Percentiles rank a stretch among this genome's conserved stretches.
phyloP scores from a whole-genome alignment of 1,140 invertebrate genomes.

The Sycobia sp. region DNA sequence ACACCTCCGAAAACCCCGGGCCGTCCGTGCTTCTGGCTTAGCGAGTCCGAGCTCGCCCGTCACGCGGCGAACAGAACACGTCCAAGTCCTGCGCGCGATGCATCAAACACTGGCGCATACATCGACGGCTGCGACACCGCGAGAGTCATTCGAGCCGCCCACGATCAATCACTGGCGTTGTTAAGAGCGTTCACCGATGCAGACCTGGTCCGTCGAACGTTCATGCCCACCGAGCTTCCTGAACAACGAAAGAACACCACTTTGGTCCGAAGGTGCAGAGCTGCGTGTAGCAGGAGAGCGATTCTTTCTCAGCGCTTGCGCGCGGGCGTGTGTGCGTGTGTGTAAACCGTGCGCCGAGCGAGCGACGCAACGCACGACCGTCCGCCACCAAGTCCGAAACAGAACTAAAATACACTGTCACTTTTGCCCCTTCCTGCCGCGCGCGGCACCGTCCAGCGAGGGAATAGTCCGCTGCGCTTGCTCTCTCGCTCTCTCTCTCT shows the following conservation, averaged over 20 bases:
- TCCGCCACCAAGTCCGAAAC: conserved; percentile 34
- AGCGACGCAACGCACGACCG: conserved; percentile 18
- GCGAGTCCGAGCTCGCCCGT: conserved; percentile 1
- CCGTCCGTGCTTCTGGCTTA: neutral
- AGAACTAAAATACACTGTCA: conserved; percentile 48
- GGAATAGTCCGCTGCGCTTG: no score
- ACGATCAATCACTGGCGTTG: neutral
- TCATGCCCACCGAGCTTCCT: conserved; percentile 12
- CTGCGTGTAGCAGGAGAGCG: no score
- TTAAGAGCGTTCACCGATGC: conserved; percentile 1
- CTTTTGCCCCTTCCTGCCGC: conserved; percentile 36
- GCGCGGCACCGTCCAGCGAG: conserved; percentile 38
- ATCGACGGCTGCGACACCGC: neutral
- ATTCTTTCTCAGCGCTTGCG: no score
- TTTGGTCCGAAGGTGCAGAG: no score
- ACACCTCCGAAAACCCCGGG: no score
- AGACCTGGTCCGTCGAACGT: neutral
- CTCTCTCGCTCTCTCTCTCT: no score
- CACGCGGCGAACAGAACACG: conserved; percentile 9
- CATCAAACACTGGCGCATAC: conserved; percentile 16
- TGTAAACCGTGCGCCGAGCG: neutral
- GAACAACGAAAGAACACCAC: no score
- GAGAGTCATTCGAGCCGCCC: conserved; percentile 24
- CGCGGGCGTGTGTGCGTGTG: neutral
- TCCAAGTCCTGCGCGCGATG: conserved; percentile 7